Evolutionary conservation across 2,888 invertebrate species (phyloP), one percentile per base, ranked within the genome.

Genomic region (Syrphus vitripennis): DNA sequence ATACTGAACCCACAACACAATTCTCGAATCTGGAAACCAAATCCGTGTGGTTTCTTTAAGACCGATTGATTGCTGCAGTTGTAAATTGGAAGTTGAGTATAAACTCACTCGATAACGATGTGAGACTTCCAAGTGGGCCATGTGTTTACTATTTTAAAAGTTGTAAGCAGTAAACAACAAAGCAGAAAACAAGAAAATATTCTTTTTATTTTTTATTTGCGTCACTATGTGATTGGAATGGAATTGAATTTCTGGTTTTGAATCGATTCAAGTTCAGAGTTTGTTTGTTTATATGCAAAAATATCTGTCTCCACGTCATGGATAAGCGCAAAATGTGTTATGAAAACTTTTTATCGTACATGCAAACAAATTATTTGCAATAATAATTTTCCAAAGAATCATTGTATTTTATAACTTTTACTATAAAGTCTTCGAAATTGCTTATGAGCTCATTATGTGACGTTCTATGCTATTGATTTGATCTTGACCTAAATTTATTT

Each of bases 131-230:
- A 80, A 50, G 61, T 70, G 34, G 37, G 37, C 42, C 55, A 70
- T 76, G 70, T 81, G 76, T 76, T 81, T 75, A 81, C 81, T 76
- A 70, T 76, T 75, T 63, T 61, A 10, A 69, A 59, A 12, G 37
- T 55, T 76, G 76, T 76, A 75, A 75, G 69, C 61, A 79, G 50
- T 31, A 50, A 80, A 69, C 67, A 67, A 69, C 26, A 57, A 59
- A 31, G 24, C 29, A n/a, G 40, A 45, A 61, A 45, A n/a, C 34
- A n/a, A 59, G 19, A 75, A 24, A 53, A 48, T 29, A n/a, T 24
- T 14, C 9, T 4, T 16, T 24, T 34, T 34, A 45, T 61, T 37
- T 63, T 19, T 65, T 45, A 24, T 29, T 45, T 29, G 34, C 67
- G 65, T 48, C 48, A 48, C 67, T 21, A 14, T 31, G 63, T 31